Conservation (phyloP, 2,113 vertebrate genomes). For the Anguilla rostrata region DNA sequence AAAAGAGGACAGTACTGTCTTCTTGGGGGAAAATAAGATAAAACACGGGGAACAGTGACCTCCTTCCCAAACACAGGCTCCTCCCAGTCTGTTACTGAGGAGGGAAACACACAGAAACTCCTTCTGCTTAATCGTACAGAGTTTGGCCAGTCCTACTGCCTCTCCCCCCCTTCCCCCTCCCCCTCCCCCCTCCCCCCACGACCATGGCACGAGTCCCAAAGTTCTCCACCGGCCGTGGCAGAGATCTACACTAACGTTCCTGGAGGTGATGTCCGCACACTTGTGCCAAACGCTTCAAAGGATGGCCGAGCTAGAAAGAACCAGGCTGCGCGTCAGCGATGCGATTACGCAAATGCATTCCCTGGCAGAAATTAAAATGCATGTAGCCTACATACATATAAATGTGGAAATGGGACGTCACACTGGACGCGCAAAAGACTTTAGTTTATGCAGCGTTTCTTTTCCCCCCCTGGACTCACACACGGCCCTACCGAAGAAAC, state of each 20-base stretch:
- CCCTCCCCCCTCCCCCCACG: not conserved
- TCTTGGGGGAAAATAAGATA: no score
- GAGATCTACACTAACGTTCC: not conserved
- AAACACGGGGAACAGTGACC: no score
- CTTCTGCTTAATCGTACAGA: not conserved
- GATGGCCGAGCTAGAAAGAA: not conserved
- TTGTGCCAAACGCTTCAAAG: not conserved
- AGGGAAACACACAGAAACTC: not conserved
- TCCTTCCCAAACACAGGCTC: not conserved
- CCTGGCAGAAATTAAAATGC: not conserved
- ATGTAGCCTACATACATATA: conserved; percentile 1
- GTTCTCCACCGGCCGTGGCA: not conserved
- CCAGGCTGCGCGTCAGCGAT: not conserved
- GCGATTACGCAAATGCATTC: not conserved
- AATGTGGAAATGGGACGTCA: not conserved
- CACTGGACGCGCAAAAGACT: not conserved
- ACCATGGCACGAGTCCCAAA: not conserved
- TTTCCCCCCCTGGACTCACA: not conserved
- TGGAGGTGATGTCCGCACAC: not conserved
- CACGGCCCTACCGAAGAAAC: no score
- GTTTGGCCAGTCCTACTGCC: not conserved
- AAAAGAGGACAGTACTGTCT: no score
- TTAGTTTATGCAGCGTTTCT: not conserved
- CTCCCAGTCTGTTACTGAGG: not conserved
- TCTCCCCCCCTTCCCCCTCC: no score